phyloP scores from a whole-genome alignment of 1,140 invertebrate species.

The Cyclina sinensis region DNA sequence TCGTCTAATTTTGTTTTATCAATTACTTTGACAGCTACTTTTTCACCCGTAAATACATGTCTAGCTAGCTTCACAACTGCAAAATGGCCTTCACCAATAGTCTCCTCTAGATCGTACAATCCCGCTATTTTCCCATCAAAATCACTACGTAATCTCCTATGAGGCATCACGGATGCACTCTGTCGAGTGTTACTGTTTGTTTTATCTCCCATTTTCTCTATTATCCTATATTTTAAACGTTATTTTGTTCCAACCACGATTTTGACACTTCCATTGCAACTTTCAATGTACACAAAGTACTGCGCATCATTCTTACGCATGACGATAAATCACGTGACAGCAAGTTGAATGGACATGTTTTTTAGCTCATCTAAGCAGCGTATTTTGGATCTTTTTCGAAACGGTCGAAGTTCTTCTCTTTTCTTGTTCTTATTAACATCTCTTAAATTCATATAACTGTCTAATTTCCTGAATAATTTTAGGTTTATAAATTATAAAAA shows the following conservation, averaged over 20 bases:
- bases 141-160: constrained; percentile 76
- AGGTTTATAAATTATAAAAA: too few relatives aligned
- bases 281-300: constrained; percentile 67
- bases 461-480: too few relatives aligned
- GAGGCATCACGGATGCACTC: constrained; percentile 67
- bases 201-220: constrained; percentile 30
- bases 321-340: constrained; percentile 42
- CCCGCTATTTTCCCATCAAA: constrained; percentile 97
- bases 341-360: constrained; percentile 37
- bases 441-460: too few relatives aligned
- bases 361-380: too few relatives aligned
- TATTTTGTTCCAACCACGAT: constrained; percentile 5
- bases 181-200: background rate
- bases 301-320: constrained; percentile 64
- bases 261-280: constrained; percentile 62
- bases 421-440: too few relatives aligned
- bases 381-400: too few relatives aligned
- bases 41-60: constrained; percentile 99
- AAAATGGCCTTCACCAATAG: constrained; percentile 95
- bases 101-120: constrained; percentile 98
- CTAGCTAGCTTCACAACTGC: constrained; percentile 99
- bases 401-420: too few relatives aligned
- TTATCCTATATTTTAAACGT: constrained; percentile 27
- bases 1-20: constrained; percentile 99
- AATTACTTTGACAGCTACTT: constrained; percentile 95